phyloP scores from a whole-genome alignment of 2,888 invertebrate genomes.

The Synergus gifuensis region DNA sequence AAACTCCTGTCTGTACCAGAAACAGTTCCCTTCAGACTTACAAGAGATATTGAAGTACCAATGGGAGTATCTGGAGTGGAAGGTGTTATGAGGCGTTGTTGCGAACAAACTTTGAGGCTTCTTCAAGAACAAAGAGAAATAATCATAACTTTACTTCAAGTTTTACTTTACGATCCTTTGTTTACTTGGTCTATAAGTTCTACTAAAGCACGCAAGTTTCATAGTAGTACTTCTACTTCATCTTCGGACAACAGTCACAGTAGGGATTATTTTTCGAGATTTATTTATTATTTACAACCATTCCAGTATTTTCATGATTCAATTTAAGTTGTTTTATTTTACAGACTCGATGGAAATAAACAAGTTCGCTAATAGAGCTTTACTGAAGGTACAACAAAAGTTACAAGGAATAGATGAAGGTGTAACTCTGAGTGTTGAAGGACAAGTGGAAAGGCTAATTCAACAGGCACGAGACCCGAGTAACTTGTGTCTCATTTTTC shows the following conservation, averaged over 20 bases:
- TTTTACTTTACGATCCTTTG: slow-evolving; percentile 94
- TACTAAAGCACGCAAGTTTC: slow-evolving; percentile 80
- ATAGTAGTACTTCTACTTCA: slow-evolving; percentile 68
- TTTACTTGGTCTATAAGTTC: slow-evolving; percentile 90
- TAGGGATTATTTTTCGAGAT: neutral
- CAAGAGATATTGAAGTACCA: slow-evolving; percentile 94
- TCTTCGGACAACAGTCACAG: slow-evolving; percentile 50
- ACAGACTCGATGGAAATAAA: slow-evolving; percentile 60
- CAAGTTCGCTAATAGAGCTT: slow-evolving; percentile 88
- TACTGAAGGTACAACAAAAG: slow-evolving; percentile 89
- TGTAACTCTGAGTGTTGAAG: slow-evolving; percentile 83
- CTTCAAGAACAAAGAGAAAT: slow-evolving; percentile 89
- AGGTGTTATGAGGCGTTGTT: slow-evolving; percentile 91
- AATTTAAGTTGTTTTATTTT: neutral
- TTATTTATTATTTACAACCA: slow-evolving; percentile 2
- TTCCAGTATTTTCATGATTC: slow-evolving; percentile 17
- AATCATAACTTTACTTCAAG: slow-evolving; percentile 91
- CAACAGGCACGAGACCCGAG: slow-evolving; percentile 88
- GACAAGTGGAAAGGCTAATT: slow-evolving; percentile 89
- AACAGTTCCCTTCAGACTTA: slow-evolving; percentile 95
- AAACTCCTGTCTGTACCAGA: slow-evolving; percentile 93
- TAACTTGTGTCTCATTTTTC: slow-evolving; percentile 87
- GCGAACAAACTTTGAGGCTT: slow-evolving; percentile 92
- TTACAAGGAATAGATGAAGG: slow-evolving; percentile 91
- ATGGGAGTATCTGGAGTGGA: slow-evolving; percentile 95